phyloP scores from a whole-genome alignment of 2,797 vertebrate genomes.

The Callimico goeldii region DNA sequence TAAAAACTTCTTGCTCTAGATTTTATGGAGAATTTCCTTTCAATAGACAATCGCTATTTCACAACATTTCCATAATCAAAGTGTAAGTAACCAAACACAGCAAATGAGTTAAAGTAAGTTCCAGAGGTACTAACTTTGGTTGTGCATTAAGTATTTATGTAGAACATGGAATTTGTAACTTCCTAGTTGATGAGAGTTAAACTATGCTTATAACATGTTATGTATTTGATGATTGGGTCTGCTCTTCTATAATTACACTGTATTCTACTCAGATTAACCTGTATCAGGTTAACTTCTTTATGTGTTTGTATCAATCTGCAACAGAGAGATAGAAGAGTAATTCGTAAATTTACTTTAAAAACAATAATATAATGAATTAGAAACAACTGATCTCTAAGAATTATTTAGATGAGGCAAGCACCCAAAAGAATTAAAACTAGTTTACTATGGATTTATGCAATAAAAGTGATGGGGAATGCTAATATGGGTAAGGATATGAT shows the following conservation, averaged over 20 bases:
- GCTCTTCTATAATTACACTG: neutral
- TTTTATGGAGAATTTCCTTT: slow-evolving; percentile 60
- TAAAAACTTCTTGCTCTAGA: slow-evolving; percentile 31
- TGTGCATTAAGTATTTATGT: neutral
- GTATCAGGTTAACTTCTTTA: neutral
- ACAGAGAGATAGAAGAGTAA: neutral
- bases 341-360: slow-evolving; percentile 39
- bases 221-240: neutral
- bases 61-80: slow-evolving; percentile 15
- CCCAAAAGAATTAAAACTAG: neutral
- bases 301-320: neutral
- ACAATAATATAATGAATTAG: neutral
- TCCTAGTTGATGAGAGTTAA: neutral
- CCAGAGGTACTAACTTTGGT: neutral
- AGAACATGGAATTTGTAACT: neutral
- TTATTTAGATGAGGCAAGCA: neutral
- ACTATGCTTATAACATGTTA: neutral
- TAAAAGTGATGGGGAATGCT: neutral
- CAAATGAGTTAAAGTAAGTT: slow-evolving; percentile 48
- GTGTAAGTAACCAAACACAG: neutral
- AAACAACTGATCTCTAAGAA: neutral
- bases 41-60: slow-evolving; percentile 1
- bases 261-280: neutral
- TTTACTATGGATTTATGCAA: slow-evolving; percentile 12
- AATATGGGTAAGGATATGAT: neutral